Evolutionary conservation across 2,797 vertebrate genomes (phyloP).

Genomic region (Tympanoctomys barrerae): DNA sequence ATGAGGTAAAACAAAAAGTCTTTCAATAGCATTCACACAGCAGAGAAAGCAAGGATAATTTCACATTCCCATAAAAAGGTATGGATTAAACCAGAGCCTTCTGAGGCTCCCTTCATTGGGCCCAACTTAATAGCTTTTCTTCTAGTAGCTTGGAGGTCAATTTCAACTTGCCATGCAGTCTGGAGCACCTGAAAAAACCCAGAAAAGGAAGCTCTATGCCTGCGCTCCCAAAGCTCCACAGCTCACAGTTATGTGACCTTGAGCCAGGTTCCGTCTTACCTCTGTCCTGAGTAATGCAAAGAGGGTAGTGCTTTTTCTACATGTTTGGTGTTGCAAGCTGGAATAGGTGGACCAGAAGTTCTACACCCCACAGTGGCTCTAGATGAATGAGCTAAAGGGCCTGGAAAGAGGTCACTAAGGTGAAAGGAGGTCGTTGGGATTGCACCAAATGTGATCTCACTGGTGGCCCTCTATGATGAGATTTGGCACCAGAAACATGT

Average conservation of each 20-base stretch:
- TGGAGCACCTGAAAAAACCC: not conserved
- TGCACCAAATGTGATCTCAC: not conserved
- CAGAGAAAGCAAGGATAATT: constrained; percentile 55
- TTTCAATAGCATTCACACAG: constrained; percentile 61
- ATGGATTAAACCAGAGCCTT: constrained; percentile 9
- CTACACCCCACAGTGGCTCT: not conserved
- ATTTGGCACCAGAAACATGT: not conserved
- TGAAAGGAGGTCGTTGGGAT: not conserved
- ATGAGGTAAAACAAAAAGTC: constrained; percentile 76
- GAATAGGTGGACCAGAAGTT: not conserved
- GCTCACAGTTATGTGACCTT: not conserved
- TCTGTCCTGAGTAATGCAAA: not conserved
- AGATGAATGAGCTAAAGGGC: not conserved
- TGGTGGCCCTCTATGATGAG: not conserved
- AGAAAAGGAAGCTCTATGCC: not conserved
- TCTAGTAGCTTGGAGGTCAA: constrained; percentile 9
- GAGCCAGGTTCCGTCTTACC: not conserved
- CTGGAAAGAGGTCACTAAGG: not conserved
- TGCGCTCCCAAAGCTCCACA: not conserved
- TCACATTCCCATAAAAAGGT: not conserved
- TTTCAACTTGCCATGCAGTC: not conserved
- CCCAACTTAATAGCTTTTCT: constrained; percentile 27
- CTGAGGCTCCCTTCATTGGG: constrained; percentile 10
- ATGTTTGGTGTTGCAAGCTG: not conserved
- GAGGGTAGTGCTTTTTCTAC: too few species aligned